These are phyloP conservation scores for Ariopsis seemanni DNA, from an alignment of 2,113 vertebrate species.

Conservation along the genomic window DNA sequence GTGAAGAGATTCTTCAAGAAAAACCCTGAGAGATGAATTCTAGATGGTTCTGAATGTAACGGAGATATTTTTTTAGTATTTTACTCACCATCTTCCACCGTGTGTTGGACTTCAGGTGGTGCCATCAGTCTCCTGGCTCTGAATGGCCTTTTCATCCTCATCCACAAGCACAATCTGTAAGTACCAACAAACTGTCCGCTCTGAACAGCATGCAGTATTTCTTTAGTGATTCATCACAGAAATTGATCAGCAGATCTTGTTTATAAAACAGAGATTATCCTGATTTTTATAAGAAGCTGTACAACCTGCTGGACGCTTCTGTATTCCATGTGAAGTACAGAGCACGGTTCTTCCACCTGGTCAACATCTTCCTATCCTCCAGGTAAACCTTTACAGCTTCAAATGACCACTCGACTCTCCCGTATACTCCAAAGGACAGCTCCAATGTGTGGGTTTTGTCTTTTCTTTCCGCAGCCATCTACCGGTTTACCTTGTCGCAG, in stretches of 20 bases:
- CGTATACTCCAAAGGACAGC: neutral
- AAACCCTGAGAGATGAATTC: neutral
- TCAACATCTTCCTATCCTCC: conserved; percentile 89
- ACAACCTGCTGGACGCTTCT: conserved; percentile 87
- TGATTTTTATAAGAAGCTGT: conserved; percentile 93
- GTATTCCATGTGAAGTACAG: conserved; percentile 91
- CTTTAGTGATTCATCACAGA: neutral
- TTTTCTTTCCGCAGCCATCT: conserved; percentile 77
- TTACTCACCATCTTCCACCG: neutral
- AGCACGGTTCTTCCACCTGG: conserved; percentile 89
- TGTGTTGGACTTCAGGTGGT: conserved; percentile 76
- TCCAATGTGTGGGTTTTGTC: neutral
- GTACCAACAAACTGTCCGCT: conserved; percentile 57
- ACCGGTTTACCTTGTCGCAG: conserved; percentile 89
- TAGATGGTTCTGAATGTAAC: neutral
- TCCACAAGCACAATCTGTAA: conserved; percentile 96
- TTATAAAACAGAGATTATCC: conserved; percentile 84
- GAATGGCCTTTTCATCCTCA: conserved; percentile 92
- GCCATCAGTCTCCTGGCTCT: conserved; percentile 92
- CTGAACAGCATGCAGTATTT: neutral
- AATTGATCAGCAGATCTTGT: neutral
- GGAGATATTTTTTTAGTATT: neutral
- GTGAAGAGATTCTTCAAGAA: no score
- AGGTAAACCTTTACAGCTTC: conserved; percentile 71
- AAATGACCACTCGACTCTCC: neutral